phyloP scores from a whole-genome alignment of 2,113 vertebrate genomes.

The Triplophysa rosa region DNA sequence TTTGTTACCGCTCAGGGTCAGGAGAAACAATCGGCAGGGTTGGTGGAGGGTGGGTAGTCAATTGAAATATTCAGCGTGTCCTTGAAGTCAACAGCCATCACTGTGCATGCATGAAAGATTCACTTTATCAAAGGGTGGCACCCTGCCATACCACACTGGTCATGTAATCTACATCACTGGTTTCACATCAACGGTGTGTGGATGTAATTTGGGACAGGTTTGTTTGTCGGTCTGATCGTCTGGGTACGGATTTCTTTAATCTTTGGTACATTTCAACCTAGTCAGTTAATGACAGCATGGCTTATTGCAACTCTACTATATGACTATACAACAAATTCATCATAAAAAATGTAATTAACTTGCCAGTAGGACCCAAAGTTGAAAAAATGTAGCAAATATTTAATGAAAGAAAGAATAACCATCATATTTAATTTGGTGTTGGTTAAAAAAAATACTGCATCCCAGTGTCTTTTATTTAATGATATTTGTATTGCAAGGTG shows the following conservation, averaged over 20 bases:
- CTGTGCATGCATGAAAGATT: conserved; percentile 56
- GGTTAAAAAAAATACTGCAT: not conserved
- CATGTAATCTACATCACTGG: conserved; percentile 60
- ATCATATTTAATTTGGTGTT: not conserved
- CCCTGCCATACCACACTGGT: conserved; percentile 46
- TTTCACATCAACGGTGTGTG: conserved; percentile 59
- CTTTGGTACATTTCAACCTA: not conserved
- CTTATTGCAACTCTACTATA: not conserved
- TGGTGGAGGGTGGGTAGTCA: conserved; percentile 55
- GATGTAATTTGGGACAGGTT: conserved; percentile 49
- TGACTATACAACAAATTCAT: not conserved
- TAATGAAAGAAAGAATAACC: not conserved
- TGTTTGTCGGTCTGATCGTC: not conserved
- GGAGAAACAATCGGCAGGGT: conserved; percentile 44
- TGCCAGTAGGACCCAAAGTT: no score
- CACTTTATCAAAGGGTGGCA: conserved; percentile 60
- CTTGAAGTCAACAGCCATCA: conserved; percentile 55
- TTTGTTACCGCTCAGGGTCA: conserved; percentile 36
- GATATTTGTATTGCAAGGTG: conserved; percentile 32
- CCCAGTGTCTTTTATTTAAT: conserved; percentile 1
- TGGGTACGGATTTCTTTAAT: not conserved
- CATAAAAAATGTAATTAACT: not conserved
- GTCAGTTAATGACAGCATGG: not conserved
- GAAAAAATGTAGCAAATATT: not conserved
- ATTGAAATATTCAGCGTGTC: conserved; percentile 59